Base-by-base conservation (phyloP, 2,797 vertebrate species). In the Peromyscus eremicus region DNA sequence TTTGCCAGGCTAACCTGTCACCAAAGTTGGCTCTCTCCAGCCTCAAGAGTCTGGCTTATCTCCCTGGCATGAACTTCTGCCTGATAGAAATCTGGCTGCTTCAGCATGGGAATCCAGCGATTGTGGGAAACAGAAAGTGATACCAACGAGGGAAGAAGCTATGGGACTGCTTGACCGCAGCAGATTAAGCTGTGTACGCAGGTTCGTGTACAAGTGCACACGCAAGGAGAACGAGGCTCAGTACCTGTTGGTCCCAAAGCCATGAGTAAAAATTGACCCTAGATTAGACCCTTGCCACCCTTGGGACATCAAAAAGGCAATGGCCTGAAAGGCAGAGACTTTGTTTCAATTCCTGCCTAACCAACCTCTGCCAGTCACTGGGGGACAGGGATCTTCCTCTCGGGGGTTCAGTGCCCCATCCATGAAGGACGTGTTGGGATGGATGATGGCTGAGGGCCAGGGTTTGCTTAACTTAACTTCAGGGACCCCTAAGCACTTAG, bases 71-170 rank as follows among this genome's bases (percentile, higher is more conserved):
- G 40, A 37, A 52, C 60, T 70, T 75, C 84, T 76, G 32, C 46
- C 43, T 73, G 55, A 16, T 23, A 52, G 17, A 37, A 83, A 55
- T 46, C 25, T 21, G 88, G 68, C 85, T 21, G 23, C 23, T 34
- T 7, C 66, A 43, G 73, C 64, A 23, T 3, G 14, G 91, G 76
- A 81, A 79, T 29, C 71, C 14, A 12, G 90, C 34, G 46, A 90
- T 86, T 77, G 75, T 3, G 40, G 80, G 43, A 89, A 88, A 75
- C 34, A 64, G 77, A 92, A 90, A 84, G 55, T 40, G n/a, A 85
- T 0, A 2, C 37, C 6, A 6, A 29, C 14, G 66, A 76, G 64
- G 62, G 93, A 60, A 37, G 49, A 77, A 75, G 52, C 55, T 64
- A 80, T 76, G 89, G 12, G 37, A 55, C 71, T 27, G 25, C 10